These are phyloP conservation scores for Chitala chitala DNA, from an alignment of 2,113 vertebrate species.

Conservation along the genomic window DNA sequence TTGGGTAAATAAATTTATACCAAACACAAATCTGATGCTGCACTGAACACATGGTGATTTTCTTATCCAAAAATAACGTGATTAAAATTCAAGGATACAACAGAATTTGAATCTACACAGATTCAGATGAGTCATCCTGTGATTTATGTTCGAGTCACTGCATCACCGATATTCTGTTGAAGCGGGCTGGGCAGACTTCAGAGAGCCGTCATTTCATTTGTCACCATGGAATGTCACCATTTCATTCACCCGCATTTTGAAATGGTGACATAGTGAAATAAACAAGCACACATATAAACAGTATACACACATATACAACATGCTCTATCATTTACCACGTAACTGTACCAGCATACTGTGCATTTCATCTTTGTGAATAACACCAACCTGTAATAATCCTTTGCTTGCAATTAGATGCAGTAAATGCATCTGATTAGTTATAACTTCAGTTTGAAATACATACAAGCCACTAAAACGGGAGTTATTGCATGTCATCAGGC, in stretches of 20 bases:
- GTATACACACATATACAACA: no score
- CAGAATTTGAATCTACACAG: conserved; percentile 9
- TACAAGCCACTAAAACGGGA: not conserved
- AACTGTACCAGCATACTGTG: no score
- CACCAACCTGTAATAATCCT: no score
- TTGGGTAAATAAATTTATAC: not conserved
- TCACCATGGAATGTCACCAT: not conserved
- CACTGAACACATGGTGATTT: not conserved
- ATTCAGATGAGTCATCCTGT: not conserved
- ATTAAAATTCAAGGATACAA: not conserved
- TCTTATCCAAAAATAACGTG: not conserved
- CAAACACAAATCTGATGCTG: not conserved
- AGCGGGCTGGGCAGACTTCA: not conserved
- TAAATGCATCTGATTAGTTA: no score
- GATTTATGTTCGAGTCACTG: not conserved
- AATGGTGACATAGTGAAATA: no score
- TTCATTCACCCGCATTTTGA: not conserved
- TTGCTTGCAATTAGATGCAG: not conserved
- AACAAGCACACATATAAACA: no score
- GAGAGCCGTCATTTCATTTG: not conserved
- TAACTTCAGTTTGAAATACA: no score
- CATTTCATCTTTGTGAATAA: no score
- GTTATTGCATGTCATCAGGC: not conserved
- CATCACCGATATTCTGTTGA: not conserved
- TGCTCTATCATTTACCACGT: no score